These are phyloP conservation scores for Chamaetylas fuelleborni DNA, from an alignment of 2,113 vertebrate species.

Conservation along the genomic window DNA sequence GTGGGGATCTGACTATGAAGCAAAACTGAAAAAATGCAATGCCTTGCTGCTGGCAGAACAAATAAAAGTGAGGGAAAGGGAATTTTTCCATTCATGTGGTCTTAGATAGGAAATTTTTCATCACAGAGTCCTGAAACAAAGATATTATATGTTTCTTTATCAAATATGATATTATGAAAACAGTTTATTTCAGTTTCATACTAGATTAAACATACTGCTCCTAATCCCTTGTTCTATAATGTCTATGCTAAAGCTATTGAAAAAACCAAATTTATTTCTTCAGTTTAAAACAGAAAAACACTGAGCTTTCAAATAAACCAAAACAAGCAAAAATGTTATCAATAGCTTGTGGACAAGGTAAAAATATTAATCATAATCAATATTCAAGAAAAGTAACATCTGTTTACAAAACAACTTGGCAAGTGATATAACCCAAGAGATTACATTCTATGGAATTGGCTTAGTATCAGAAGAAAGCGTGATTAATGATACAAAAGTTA, in stretches of 20 bases:
- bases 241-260: neutral
- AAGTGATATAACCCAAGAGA: neutral
- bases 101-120: neutral
- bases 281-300: neutral
- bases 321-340: neutral
- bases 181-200: neutral
- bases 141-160: neutral
- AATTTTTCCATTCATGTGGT: neutral
- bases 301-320: neutral
- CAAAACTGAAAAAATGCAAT: neutral
- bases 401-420: neutral
- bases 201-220: neutral
- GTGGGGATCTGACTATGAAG: neutral
- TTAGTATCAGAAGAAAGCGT: neutral
- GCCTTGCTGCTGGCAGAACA: neutral
- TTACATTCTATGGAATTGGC: neutral
- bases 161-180: neutral
- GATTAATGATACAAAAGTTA: neutral
- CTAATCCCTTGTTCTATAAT: neutral
- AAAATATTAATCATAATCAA: neutral
- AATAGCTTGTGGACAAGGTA: neutral
- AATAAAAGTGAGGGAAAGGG: neutral
- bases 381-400: neutral
- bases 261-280: neutral
- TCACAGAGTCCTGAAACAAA: neutral